phyloP scores from a whole-genome alignment of 2,113 vertebrate genomes.

The Chionomys nivalis region DNA sequence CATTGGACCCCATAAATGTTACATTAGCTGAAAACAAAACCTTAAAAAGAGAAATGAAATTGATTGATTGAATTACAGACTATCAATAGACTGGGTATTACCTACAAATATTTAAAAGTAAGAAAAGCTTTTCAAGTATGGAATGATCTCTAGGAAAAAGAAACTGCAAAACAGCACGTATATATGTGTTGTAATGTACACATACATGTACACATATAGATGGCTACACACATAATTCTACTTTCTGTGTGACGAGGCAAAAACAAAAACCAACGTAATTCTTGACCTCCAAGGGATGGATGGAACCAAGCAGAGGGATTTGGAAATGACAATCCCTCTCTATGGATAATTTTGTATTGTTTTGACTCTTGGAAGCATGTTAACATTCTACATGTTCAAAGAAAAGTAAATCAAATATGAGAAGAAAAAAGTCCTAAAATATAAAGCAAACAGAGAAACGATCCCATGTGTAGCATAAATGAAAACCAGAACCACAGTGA shows the following conservation, averaged over 20 bases:
- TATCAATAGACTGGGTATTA: background rate
- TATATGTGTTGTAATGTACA: background rate
- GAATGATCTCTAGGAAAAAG: constrained; percentile 8
- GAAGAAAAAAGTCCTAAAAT: constrained; percentile 1
- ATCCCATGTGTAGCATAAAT: constrained; percentile 1
- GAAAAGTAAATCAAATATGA: background rate
- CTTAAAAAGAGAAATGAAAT: background rate
- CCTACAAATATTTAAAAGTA: background rate
- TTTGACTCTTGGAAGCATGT: background rate
- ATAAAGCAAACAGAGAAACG: background rate
- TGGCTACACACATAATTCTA: background rate
- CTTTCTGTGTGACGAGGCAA: background rate
- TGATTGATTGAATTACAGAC: background rate
- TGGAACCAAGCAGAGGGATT: background rate
- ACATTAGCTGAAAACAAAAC: background rate
- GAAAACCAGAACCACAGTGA: background rate
- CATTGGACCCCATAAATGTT: background rate
- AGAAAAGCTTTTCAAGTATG: background rate
- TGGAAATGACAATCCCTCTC: background rate
- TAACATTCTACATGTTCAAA: background rate
- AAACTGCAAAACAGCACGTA: background rate
- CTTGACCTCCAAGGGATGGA: background rate
- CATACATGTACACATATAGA: background rate
- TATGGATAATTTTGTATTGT: background rate
- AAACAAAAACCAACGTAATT: background rate